Base-by-base conservation (phyloP, 2,113 vertebrate species). In the Cacatua alba region DNA sequence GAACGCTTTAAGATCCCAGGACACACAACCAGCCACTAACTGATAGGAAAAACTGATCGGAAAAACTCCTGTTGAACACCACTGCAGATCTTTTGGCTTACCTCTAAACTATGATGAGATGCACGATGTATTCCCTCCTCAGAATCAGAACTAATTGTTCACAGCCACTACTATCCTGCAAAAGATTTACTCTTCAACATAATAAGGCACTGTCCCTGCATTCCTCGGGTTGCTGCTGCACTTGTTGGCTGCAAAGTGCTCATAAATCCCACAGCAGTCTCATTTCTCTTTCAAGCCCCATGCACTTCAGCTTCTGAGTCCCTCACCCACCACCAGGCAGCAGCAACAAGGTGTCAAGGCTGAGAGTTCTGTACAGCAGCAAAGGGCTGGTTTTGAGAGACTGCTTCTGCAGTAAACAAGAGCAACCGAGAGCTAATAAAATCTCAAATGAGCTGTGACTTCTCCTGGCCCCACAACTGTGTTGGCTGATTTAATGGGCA, bases 371-470 rank as follows among this genome's bases (percentile, higher is more conserved):
- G 69, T 59, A 76, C 62, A 85, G 87, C 95, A 87, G 90, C 44
- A 93, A 91, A 92, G 71, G 69, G 35, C 80, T 85, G 93, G 72
- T 88, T 97, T 91, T 85, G 91, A 87, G 88, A 96, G 83, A 85
- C 80, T 94, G 79, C 78, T 92, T 79, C 60, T 25, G 86, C 76
- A 84, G 96, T 95, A 97, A 97, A 97, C 82, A 97, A 97, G 90
- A 98, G 92, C 90, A 95, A 84, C 94, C 21, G 52, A 96, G 75
- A 97, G 92, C 95, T 98, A 98, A 97, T 98, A 97, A 97, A 97
- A 98, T 97, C 97, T 98, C 97, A 98, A 95, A 98, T 98, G 97
- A 98, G 92, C 96, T 97, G 92, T 96, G 97, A 98, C 97, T 98
- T 97, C 97, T 97, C 97, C 92, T 75, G 60, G 97, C 94, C 96